Base-by-base conservation (phyloP, 2,113 vertebrate species). In the Hepsetus odoe region DNA sequence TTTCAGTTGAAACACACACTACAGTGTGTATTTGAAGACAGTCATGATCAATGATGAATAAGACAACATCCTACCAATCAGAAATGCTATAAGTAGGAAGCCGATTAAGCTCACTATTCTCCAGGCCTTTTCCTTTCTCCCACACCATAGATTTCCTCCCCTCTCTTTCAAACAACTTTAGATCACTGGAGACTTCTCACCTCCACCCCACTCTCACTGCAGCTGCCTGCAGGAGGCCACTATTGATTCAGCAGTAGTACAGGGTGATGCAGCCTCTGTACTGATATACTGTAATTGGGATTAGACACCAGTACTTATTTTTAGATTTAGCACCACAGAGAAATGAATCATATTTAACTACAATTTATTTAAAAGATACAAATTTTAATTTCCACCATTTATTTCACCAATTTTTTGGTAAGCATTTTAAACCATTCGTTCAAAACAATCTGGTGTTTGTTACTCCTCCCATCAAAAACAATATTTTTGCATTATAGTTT, bases 21-120 rank as follows among this genome's bases (percentile, higher is more conserved):
- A n/a, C 49, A 64, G 30, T 35, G 30, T 35, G 18, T 35, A 10
- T 64, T 38, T 65, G 11, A 65, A 38, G n/a, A 65, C 61, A 65
- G 61, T 38, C 32, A 35, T n/a, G 33, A 10, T 13, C 30, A 5
- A 20, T 73, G 89, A 89, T 82, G 80, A 88, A 66, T 89, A 70
- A 87, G 71, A 87, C 86, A 86, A 85, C 83, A 82, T 62, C 55
- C 74, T 83, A 86, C 85, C 84, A 82, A 81, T 83, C 76, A 77
- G 79, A 67, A 79, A 61, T 75, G 74, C 81, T 62, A 74, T 71
- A 24, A 72, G 80, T 72, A 78, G 83, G 85, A 88, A 85, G 86
- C 84, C 80, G 80, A 58, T 81, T 87, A 82, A 87, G 85, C 82
- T 82, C 51, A 14, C 80, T 58, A 74, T 69, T n/a, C 78, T 73